Evolutionary conservation across 2,113 vertebrate species (phyloP), one percentile per base, ranked within the genome.

Genomic region (Enhydra lutris): DNA sequence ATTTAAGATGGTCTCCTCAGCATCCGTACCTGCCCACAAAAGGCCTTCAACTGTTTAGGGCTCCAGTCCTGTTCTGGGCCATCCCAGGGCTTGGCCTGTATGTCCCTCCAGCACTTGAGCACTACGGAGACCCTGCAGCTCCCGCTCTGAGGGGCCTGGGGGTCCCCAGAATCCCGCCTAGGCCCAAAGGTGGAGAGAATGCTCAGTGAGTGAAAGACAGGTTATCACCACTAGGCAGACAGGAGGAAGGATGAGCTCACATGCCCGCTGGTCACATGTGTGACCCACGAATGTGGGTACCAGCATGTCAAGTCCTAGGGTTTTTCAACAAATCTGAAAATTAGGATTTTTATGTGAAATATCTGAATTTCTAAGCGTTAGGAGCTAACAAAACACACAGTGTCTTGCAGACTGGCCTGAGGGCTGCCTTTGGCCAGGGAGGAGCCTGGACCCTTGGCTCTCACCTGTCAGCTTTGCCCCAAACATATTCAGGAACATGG

Each of bases 401-500:
- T 1, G 18, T 4, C 4, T 14, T 14, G n/a, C n/a, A 31, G 3
- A 31, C 61, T 15, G 12, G 34, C 12, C 12, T 47, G 55, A 36
- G 55, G 57, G 65, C 29, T 63, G 26, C 39, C n/a, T n/a, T 20
- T 36, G 42, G 42, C 45, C 18, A 6, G 47, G 12, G 7, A 52
- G 34, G 47, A 36, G 18, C 63, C 85, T 23, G 20, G n/a, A 29
- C 21, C 36, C 29, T 7, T 21, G 31, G 42, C 29, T 31, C 47
- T 52, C 47, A 79, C 76, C 76, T 6, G 31, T 98, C 93, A 99
- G 97, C 96, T 99, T 99, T 57, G 98, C 98, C 92, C 99, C 99
- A 82, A 99, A 99, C 61, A 98, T 92, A 39, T 97, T 99, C 89
- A 99, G 98, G 98, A 99, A 99, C 98, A 98, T 98, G 39, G 98